Evolutionary conservation across 2,113 vertebrate species (phyloP).

Genomic region (Psilopogon haemacephalus): DNA sequence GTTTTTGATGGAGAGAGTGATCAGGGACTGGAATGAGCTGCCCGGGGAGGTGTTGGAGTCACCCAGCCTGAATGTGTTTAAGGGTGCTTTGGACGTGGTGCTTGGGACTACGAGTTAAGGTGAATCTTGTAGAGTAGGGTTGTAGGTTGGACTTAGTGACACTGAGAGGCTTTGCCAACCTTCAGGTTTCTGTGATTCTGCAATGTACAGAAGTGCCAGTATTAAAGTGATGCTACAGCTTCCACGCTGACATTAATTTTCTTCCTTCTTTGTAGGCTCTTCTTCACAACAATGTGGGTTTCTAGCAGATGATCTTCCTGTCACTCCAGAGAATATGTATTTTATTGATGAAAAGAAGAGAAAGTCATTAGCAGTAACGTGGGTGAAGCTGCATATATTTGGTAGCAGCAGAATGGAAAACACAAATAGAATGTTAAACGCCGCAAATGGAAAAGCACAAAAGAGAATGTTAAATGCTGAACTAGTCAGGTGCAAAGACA

Average conservation of each 20-base stretch:
- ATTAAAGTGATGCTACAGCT: not conserved
- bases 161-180: too few relatives aligned
- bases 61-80: too few relatives aligned
- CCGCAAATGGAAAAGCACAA: not conserved
- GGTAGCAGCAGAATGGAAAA: constrained; percentile 15
- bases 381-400: not conserved
- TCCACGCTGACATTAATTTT: not conserved
- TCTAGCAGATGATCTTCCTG: constrained; percentile 21
- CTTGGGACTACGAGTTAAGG: too few relatives aligned
- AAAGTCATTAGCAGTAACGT: constrained; percentile 37
- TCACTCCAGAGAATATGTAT: constrained; percentile 1
- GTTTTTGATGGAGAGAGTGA: too few relatives aligned
- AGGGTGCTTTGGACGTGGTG: too few relatives aligned
- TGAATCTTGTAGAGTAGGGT: too few relatives aligned
- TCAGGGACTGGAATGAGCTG: too few relatives aligned
- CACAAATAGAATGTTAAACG: constrained; percentile 49
- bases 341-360: constrained; percentile 44
- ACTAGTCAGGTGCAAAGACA: not conserved
- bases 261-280: constrained; percentile 9
- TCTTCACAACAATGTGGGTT: constrained; percentile 21
- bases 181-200: too few relatives aligned
- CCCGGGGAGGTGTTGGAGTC: too few relatives aligned
- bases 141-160: too few relatives aligned
- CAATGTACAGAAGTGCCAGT: not conserved
- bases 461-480: constrained; percentile 11